Evolutionary conservation across 2,797 vertebrate species (phyloP).

Genomic region (Spondyliosoma cantharus): DNA sequence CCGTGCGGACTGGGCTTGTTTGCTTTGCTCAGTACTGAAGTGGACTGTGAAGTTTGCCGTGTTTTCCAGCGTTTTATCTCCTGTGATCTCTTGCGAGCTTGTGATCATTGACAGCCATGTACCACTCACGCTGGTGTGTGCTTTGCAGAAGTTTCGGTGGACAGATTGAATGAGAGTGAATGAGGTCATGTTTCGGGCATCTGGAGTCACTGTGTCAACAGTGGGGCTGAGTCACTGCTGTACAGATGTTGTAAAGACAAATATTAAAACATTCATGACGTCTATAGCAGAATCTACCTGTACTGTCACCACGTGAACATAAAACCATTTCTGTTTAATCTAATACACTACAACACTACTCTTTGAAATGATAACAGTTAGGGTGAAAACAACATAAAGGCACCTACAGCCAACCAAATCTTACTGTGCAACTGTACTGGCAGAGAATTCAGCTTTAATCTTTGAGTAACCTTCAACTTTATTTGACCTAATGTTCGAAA

Average conservation of each 20-base stretch:
- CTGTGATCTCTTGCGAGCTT: background rate
- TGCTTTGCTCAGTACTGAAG: slow-evolving; percentile 35
- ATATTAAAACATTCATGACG: background rate
- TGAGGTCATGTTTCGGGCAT: slow-evolving; percentile 16
- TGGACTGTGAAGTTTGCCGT: background rate
- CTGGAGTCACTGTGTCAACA: slow-evolving; percentile 42
- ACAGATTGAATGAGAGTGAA: slow-evolving; percentile 10
- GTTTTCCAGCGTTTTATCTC: slow-evolving; percentile 13
- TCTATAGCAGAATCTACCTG: background rate
- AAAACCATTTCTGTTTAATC: background rate
- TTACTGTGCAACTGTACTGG: too few species aligned
- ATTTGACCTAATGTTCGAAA: too few species aligned
- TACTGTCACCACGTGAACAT: background rate
- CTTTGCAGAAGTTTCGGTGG: slow-evolving; percentile 7
- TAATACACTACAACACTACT: too few species aligned
- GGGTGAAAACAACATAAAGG: too few species aligned
- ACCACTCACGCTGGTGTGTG: background rate
- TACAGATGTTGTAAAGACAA: slow-evolving; percentile 16
- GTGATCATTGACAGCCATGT: slow-evolving; percentile 1
- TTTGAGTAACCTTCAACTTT: too few species aligned
- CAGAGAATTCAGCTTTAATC: too few species aligned
- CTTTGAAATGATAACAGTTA: too few species aligned
- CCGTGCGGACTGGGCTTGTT: slow-evolving; percentile 45
- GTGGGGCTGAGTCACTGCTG: slow-evolving; percentile 16
- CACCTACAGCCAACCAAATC: too few species aligned